Base-by-base conservation (phyloP, 1,140 invertebrate species). In the Zaprionus nigranus region DNA sequence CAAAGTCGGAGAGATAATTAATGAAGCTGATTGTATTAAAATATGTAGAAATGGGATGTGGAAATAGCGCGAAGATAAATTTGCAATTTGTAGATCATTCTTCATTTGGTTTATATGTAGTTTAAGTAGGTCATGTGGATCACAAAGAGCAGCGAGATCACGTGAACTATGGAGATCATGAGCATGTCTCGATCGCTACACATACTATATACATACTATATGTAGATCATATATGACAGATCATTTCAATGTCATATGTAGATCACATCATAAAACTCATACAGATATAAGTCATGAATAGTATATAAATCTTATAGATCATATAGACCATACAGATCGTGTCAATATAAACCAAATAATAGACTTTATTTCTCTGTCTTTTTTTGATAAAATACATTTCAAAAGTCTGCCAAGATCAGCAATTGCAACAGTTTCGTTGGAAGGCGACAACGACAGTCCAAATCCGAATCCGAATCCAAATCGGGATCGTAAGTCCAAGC, bases 21-120 rank as follows among this genome's bases (percentile, higher is more conserved):
- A n/a, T 38, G 17, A 43, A 9, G 13, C 38, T 13, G 22, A 60
- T 24, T 51, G 46, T 22, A n/a, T n/a, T 51, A 24, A 24, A 11
- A 51, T 51, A 24, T 51, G 22, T 51, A 22, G 9, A 17, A 40
- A 13, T 24, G 22, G 9, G 20, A 49, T 11, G 46, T 17, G 11
- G 40, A 40, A 40, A 40, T n/a, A 24, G 22, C 20, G 20, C 17
- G 4, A 56, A 56, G 26, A 56, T 56, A 56, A 28, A 56, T 56
- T 24, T 15, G 53, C 46, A 22, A 51, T 12, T 51, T 24, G 46
- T 51, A 12, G 46, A 51, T 51, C 46, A 51, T 20, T 12, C 20
- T 51, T 22, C 46, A 24, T 13, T 12, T n/a, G 4, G 20, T 12
- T 22, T 24, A 34, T 12, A 9, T 12, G 20, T 5, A 51, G 46